Evolutionary conservation across 2,113 vertebrate genomes (phyloP).

Genomic region (Toxostoma redivivum): DNA sequence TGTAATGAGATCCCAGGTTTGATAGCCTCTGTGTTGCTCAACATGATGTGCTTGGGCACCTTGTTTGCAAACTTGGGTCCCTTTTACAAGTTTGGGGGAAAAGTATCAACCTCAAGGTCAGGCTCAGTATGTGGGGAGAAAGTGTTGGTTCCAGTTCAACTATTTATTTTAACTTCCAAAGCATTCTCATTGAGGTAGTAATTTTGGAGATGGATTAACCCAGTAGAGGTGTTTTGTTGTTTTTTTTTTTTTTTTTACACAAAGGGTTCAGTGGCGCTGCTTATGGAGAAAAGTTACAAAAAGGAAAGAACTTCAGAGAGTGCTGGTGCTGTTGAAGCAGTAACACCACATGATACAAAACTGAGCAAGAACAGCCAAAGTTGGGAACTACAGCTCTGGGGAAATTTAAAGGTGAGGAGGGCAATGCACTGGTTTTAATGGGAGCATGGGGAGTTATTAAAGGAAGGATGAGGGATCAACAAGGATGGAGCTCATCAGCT

Average conservation of each 20-base stretch:
- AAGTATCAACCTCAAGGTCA: background rate
- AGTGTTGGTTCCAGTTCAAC: background rate
- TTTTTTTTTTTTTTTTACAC: background rate
- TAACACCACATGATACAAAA: background rate
- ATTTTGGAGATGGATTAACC: background rate
- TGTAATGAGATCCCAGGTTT: slow-evolving; percentile 42
- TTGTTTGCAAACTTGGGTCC: background rate
- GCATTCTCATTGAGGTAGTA: background rate
- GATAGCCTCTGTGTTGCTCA: background rate
- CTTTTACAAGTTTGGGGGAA: background rate
- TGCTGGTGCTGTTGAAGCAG: background rate
- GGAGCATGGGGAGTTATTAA: slow-evolving; percentile 17
- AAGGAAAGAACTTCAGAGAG: background rate
- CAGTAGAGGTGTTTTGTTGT: background rate
- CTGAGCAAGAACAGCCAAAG: background rate
- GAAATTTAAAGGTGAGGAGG: background rate
- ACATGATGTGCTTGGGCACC: background rate
- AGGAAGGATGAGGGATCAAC: slow-evolving; percentile 17
- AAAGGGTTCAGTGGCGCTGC: background rate
- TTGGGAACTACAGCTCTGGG: background rate
- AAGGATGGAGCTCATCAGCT: slow-evolving; percentile 43
- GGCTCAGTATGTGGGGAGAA: background rate
- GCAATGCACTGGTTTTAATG: background rate
- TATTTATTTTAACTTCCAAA: background rate
- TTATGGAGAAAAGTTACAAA: background rate